These are phyloP conservation scores for Serranus cabrilla DNA, from an alignment of 2,797 vertebrate genomes.

Conservation along the genomic window DNA sequence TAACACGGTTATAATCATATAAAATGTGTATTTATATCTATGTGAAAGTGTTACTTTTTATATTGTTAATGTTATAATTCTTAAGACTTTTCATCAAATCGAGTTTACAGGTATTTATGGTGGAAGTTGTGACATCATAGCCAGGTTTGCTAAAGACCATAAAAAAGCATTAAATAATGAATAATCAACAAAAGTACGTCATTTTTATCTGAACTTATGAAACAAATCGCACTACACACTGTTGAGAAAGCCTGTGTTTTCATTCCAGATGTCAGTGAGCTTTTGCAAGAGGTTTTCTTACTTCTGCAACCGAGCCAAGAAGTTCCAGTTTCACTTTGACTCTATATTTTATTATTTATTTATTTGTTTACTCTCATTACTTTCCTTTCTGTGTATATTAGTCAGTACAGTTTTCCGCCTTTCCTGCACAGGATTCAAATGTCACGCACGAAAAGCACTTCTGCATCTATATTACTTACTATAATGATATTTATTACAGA, in stretches of 20 bases:
- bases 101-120: too few relatives aligned
- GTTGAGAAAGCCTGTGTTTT: not conserved
- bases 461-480: not conserved
- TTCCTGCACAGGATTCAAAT: not conserved
- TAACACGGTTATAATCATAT: not conserved
- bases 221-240: not conserved
- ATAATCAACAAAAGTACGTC: not conserved
- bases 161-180: not conserved
- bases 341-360: not conserved
- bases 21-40: not conserved
- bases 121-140: too few relatives aligned
- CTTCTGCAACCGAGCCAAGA: not conserved
- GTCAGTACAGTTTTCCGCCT: not conserved
- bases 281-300: not conserved
- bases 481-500: not conserved
- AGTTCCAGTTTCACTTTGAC: not conserved
- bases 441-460: not conserved
- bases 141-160: not conserved
- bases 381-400: not conserved
- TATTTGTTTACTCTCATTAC: constrained; percentile 6
- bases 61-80: too few relatives aligned
- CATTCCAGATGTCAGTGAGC: not conserved
- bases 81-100: too few relatives aligned
- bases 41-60: too few relatives aligned
- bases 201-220: not conserved